Base-by-base conservation (phyloP, 2,888 invertebrate species). In the Alcis repandata region DNA sequence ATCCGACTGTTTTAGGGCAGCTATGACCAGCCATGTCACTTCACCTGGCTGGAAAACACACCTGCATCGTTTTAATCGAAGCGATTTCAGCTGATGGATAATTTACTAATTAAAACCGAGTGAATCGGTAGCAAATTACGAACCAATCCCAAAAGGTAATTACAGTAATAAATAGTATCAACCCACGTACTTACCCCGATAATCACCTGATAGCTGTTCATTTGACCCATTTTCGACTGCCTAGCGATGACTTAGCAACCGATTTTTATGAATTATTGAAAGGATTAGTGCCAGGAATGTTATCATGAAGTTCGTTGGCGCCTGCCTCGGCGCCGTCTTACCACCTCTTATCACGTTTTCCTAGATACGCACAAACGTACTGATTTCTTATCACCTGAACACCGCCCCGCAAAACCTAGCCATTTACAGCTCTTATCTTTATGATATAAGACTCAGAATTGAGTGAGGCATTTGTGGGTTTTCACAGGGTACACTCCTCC, bases 301-400 rank as follows among this genome's bases (percentile, higher is more conserved):
- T 80, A 80, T 82, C 80, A 63, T 59, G 41, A 54, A 63, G 66
- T 61, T 41, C 61, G 70, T 41, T 68, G 75, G 77, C 77, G 79
- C 78, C 79, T 49, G 20, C n/a, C 72, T 66, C 69, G 83, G 83
- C 84, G 85, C 83, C 84, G 75, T 60, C 69, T 61, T 66, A 61
- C 53, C 70, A 68, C 43, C 38, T 62, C 64, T 77, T 86, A 86
- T 86, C 86, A 68, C 70, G 80, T 80, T 85, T 83, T 79, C 79
- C 78, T 78, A 83, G 83, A 83, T 84, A 81, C 74, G 38, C 51
- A 56, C 63, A 72, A 59, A 68, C 63, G 64, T 63, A 64, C 67
- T 68, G 74, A 74, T 76, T 73, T 61, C 72, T 73, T 79, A 78
- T 78, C 76, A 68, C 9, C 19, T 46, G 53, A 51, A 63, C 59